Percentiles rank a stretch among this genome's conserved stretches.
Conservation (phyloP, 2,113 vertebrate genomes). For the Carassius auratus region DNA sequence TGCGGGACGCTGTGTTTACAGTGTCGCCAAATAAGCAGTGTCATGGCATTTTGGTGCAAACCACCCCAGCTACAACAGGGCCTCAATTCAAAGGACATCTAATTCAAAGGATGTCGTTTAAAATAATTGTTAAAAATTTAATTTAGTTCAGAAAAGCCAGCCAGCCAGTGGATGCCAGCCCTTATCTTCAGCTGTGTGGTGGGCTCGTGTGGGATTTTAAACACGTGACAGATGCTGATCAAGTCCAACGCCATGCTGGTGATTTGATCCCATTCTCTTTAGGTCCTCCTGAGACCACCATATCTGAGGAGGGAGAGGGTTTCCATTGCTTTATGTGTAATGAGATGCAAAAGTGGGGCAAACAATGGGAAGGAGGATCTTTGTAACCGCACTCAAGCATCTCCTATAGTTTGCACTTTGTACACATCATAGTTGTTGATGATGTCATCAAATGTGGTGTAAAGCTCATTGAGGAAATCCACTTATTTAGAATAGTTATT, state of each 20-base stretch:
- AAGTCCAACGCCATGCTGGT: slow-evolving; percentile 79
- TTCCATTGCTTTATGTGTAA: background rate
- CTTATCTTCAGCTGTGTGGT: no score
- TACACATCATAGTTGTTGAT: slow-evolving; percentile 82
- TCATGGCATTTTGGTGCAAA: slow-evolving; percentile 82
- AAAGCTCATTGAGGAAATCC: slow-evolving; percentile 80
- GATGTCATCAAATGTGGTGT: slow-evolving; percentile 81
- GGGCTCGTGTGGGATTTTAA: slow-evolving; percentile 79
- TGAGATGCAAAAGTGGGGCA: background rate
- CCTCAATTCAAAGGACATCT: slow-evolving; percentile 58
- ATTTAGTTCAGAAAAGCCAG: background rate
- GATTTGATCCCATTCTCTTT: slow-evolving; percentile 78
- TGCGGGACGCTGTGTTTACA: slow-evolving; percentile 80
- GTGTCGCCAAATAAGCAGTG: slow-evolving; percentile 82
- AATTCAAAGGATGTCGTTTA: no score
- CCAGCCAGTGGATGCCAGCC: no score
- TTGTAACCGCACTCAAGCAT: slow-evolving; percentile 69
- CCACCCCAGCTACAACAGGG: slow-evolving; percentile 79
- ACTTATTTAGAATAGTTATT: slow-evolving; percentile 22
- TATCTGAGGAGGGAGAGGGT: slow-evolving; percentile 64
- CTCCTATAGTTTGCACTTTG: slow-evolving; percentile 82
- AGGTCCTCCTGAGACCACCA: slow-evolving; percentile 81
- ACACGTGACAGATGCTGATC: slow-evolving; percentile 71
- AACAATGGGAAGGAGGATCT: background rate
- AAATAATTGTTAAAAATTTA: no score